phyloP scores from a whole-genome alignment of 2,797 vertebrate species.

The Melanotaenia pygmaea region DNA sequence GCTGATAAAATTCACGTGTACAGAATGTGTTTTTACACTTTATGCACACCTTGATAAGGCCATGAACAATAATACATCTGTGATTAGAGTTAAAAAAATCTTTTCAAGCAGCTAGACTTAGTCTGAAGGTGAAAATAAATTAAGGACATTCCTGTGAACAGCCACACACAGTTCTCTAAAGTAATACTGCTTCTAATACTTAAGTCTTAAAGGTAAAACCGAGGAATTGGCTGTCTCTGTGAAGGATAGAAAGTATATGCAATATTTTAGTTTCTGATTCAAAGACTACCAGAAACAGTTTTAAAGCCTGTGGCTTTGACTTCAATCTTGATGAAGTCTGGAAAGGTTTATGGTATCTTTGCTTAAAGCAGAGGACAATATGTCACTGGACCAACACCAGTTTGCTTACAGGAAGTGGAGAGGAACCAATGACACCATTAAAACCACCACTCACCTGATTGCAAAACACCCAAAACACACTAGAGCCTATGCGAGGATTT shows the following conservation, averaged over 20 bases:
- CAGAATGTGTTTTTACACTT: constrained; percentile 16
- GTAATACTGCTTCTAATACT: constrained; percentile 10
- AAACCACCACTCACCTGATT: too few species aligned
- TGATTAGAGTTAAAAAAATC: constrained; percentile 1
- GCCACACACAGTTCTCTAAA: not conserved
- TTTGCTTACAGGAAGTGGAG: too few species aligned
- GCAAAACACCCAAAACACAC: too few species aligned
- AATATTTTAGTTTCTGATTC: constrained; percentile 11
- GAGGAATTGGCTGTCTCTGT: constrained; percentile 2
- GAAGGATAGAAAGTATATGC: constrained; percentile 10
- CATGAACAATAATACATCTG: constrained; percentile 15
- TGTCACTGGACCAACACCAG: too few species aligned
- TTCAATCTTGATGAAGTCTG: too few species aligned
- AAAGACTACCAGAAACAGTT: constrained; percentile 4
- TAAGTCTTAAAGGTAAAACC: constrained; percentile 31
- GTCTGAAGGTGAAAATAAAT: constrained; percentile 40
- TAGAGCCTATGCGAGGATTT: too few species aligned
- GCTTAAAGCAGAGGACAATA: too few species aligned
- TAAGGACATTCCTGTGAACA: constrained; percentile 1
- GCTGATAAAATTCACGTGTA: constrained; percentile 24
- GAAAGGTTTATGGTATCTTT: too few species aligned
- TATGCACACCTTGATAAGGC: constrained; percentile 30
- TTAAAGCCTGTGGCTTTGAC: not conserved
- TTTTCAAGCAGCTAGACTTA: not conserved
- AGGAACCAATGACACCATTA: too few species aligned